Percentiles rank a stretch among this genome's conserved stretches.
Conservation (phyloP, 2,797 vertebrate genomes). For the Sebastes melanostomus region DNA sequence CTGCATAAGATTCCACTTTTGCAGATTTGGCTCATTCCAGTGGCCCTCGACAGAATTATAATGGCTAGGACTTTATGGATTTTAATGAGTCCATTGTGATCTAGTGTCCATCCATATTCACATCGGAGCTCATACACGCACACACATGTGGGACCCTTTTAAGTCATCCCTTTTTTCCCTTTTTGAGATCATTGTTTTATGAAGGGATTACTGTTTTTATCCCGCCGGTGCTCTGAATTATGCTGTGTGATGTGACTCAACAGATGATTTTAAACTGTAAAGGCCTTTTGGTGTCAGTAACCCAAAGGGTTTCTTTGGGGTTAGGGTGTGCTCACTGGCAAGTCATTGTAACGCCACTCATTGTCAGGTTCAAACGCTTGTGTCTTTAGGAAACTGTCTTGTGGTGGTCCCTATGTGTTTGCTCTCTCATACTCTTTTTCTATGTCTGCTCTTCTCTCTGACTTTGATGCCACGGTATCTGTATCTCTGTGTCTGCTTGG, state of each 20-base stretch:
- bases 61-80: slow-evolving; percentile 18
- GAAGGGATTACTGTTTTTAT: neutral
- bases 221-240: neutral
- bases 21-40: slow-evolving; percentile 16
- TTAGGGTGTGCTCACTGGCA: slow-evolving; percentile 16
- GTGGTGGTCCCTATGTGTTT: neutral
- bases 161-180: neutral
- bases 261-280: neutral
- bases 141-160: neutral
- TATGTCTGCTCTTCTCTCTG: slow-evolving; percentile 18
- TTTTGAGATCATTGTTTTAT: neutral
- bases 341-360: slow-evolving; percentile 14
- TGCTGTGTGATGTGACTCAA: slow-evolving; percentile 3
- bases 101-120: neutral
- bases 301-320: neutral
- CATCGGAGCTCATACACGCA: neutral
- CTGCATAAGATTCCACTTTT: slow-evolving; percentile 12
- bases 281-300: neutral
- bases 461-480: slow-evolving; percentile 31
- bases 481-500: slow-evolving; percentile 3
- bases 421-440: slow-evolving; percentile 6
- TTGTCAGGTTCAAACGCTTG: slow-evolving; percentile 26
- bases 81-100: slow-evolving; percentile 31
- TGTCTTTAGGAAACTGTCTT: slow-evolving; percentile 17
- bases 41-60: slow-evolving; percentile 31